Evolutionary conservation across 2,888 invertebrate species (phyloP).

Genomic region (Euplagia quadripunctaria): DNA sequence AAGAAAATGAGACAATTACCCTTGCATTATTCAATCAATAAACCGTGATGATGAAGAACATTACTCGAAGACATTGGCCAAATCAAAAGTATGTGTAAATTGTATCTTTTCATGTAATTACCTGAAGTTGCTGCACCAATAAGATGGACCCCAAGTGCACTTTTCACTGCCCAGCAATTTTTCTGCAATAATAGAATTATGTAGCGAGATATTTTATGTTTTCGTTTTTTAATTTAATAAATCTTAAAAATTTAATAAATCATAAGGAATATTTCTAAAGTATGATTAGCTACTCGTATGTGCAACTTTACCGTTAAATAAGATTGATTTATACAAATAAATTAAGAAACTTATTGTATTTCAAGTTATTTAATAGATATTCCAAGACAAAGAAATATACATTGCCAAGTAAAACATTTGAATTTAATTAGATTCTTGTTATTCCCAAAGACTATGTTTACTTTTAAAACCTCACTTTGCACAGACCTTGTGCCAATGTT

Average conservation of each 20-base stretch:
- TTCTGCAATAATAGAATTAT: slow-evolving; percentile 47
- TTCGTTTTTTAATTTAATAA: not conserved
- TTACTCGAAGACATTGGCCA: not conserved
- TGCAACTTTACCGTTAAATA: too few relatives aligned
- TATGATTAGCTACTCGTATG: too few relatives aligned
- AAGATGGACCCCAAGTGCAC: slow-evolving; percentile 93
- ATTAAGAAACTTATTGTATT: too few relatives aligned
- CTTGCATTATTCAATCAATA: not conserved
- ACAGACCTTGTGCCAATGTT: too few relatives aligned
- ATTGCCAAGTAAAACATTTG: too few relatives aligned
- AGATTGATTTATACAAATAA: too few relatives aligned
- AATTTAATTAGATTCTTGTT: too few relatives aligned
- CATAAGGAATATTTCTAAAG: not conserved
- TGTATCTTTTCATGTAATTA: slow-evolving; percentile 39
- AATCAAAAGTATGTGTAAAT: not conserved
- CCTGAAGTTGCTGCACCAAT: slow-evolving; percentile 91
- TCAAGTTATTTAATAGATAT: too few relatives aligned
- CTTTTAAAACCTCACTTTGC: too few relatives aligned
- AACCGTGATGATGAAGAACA: not conserved
- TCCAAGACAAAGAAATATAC: too few relatives aligned
- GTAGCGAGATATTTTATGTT: not conserved
- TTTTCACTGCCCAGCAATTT: slow-evolving; percentile 86
- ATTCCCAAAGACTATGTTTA: too few relatives aligned
- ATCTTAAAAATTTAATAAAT: not conserved
- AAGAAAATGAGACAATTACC: too few relatives aligned